Base-by-base conservation (phyloP, 2,888 invertebrate genomes). In the Charanyca ferruginea region DNA sequence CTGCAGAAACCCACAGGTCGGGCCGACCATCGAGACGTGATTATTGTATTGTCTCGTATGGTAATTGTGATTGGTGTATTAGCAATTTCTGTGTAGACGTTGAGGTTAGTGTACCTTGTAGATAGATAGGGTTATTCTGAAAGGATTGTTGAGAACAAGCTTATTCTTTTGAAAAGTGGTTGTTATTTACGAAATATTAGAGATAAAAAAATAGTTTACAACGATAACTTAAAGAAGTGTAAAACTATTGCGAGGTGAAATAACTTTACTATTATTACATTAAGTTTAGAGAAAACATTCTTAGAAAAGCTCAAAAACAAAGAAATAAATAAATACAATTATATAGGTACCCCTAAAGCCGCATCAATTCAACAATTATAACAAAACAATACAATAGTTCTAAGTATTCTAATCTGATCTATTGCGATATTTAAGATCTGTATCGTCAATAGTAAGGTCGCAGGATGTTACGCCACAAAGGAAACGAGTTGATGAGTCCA, bases 381-480 rank as follows among this genome's bases (percentile, higher is more conserved):
- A 45, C 49, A 71, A 67, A 62, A 58, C 66, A 77, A 73, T 74
- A 80, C 73, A 80, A 82, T 83, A 78, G 81, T 68, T 83, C 78
- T 61, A 73, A 78, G 78, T 77, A 83, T 68, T 75, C 71, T 65
- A 78, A 87, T 87, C 77, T 62, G 59, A 81, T 79, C 81, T 73
- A 53, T 64, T 68, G 69, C 79, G 60, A 70, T 71, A 73, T 66
- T 63, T n/a, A 16, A 77, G 84, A 82, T 85, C 59, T 48, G 54
- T 78, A 83, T 87, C 87, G 73, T 80, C 86, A 86, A 88, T 88
- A 71, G 66, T 76, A 87, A 89, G 89, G 90, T 83, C 85, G 70
- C 79, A 89, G 91, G 91, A 91, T 87, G 86, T 90, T 91, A 82
- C 85, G 77, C n/a, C 70, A 54, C 66, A 62, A 65, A 69, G 73